Base-by-base conservation (phyloP, 2,797 vertebrate species). In the Manis crassicaudata region DNA sequence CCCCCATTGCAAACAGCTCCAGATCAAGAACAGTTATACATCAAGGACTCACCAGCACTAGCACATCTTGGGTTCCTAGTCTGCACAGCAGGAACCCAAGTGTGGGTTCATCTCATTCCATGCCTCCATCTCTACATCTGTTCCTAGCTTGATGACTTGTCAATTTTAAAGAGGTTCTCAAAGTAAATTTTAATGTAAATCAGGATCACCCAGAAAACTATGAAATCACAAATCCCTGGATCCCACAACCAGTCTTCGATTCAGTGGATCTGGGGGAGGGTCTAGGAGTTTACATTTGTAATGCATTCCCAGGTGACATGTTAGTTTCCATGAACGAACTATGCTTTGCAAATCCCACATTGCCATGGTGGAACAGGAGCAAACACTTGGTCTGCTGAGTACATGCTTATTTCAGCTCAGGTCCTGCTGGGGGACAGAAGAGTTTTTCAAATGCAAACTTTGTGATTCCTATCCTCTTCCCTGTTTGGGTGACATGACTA, bases 251-350 rank as follows among this genome's bases (percentile, higher is more conserved):
- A 81, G 7, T 76, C 58, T 76, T 40, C 67, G 56, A 76, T n/a
- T 92, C 65, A 77, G 67, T 58, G 27, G 50, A 27, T 87, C 65
- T 90, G 25, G 56, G 29, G 65, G 35, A 76, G 13, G 80, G 23
- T 27, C 37, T n/a, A 88, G 92, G 17, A 90, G 93, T 86, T n/a
- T 97, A 63, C 29, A 91, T 82, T 94, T 89, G 37, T 52, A 76
- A 25, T 21, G 85, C 80, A 27, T 60, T 96, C 20, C 65, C 52
- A 90, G 29, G 37, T 88, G 87, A 60, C 54, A 68, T n/a, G 43
- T 10, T 94, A 83, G 4, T 54, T 50, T 85, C 54, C 40, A 75
- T 77, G n/a, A 76, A 83, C 58, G 29, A 84, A 83, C 58, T n/a
- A 84, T 9, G 88, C 13, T 91, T 52, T 80, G 50, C 67, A 54